Conservation (phyloP, 2,113 vertebrate genomes). For the Gnathonemus echidnorhynchus region DNA sequence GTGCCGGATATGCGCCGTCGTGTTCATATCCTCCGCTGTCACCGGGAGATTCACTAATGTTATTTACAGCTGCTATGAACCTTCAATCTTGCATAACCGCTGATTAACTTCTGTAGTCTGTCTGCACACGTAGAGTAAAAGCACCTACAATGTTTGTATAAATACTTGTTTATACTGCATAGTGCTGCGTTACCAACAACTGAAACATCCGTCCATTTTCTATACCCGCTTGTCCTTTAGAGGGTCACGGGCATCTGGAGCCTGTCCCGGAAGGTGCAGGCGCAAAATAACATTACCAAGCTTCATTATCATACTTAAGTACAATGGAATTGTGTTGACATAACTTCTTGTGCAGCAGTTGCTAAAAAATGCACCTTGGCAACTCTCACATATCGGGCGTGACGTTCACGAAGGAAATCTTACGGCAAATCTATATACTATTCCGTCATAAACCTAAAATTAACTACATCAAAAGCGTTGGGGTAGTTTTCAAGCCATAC, state of each 20-base stretch:
- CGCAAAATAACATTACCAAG: neutral
- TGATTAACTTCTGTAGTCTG: neutral
- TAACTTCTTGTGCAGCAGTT: neutral
- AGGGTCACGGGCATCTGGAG: neutral
- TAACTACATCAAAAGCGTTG: neutral
- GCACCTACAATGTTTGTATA: neutral
- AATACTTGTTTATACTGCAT: neutral
- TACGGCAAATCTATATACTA: neutral
- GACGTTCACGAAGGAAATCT: neutral
- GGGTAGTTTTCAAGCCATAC: neutral
- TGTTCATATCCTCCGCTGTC: neutral
- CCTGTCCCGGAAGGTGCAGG: neutral
- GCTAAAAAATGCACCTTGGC: neutral
- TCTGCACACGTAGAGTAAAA: neutral
- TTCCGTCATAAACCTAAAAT: neutral
- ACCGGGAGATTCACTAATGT: neutral
- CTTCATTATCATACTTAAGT: neutral
- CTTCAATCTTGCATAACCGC: neutral
- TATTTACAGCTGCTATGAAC: neutral
- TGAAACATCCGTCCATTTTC: neutral
- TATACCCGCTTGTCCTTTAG: neutral
- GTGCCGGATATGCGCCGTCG: neutral
- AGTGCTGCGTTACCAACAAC: neutral
- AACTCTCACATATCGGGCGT: neutral
- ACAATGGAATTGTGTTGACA: neutral